A percentile compares a stretch with the other conserved stretches of the same genome.
Conservation (phyloP, 2,113 vertebrate genomes). For the Chionis minor region DNA sequence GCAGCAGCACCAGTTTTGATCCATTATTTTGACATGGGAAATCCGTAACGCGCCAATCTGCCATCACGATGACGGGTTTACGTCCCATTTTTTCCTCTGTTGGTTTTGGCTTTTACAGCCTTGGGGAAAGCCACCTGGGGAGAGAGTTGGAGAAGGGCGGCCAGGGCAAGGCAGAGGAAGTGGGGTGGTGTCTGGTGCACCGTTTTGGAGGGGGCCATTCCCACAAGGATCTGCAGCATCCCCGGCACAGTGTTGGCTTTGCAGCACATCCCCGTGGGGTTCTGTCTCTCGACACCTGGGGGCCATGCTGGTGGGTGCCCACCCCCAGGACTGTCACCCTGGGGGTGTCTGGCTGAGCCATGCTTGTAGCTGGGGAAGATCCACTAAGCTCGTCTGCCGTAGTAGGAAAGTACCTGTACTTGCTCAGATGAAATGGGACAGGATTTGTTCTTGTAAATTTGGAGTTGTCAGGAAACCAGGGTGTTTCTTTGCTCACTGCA, state of each 20-base stretch:
- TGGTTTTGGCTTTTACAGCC: not conserved
- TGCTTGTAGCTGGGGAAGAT: rapidly evolving
- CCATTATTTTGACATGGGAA: slow-evolving; percentile 23
- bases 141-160: not conserved
- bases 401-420: not conserved
- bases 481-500: not conserved
- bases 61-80: rapidly evolving
- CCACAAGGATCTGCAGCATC: not conserved
- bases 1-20: not conserved
- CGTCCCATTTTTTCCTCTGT: not conserved
- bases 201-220: rapidly evolving
- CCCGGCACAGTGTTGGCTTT: not conserved
- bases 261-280: rapidly evolving
- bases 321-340: not conserved
- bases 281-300: not conserved
- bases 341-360: not conserved
- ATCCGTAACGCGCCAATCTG: not conserved
- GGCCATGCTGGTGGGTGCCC: not conserved
- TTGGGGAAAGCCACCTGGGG: rapidly evolving
- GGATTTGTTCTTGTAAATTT: not conserved
- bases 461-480: not conserved
- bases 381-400: not conserved
- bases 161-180: not conserved
- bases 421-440: not conserved
- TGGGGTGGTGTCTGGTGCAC: not conserved